Base-by-base conservation (phyloP, 2,888 invertebrate genomes). In the Thera britannica region DNA sequence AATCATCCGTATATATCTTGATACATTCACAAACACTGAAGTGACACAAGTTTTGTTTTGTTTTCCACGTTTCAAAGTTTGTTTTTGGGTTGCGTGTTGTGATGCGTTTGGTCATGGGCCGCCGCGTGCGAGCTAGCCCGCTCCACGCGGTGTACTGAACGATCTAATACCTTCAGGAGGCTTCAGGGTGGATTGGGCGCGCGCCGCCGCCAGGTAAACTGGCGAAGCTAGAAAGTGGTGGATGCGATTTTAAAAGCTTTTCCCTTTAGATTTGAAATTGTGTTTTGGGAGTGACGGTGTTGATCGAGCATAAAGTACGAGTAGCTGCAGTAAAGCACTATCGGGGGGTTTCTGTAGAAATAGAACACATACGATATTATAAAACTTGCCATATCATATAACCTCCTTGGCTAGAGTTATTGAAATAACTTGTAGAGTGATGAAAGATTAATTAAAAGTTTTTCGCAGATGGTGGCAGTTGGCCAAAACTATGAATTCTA, bases 91-190 rank as follows among this genome's bases (percentile, higher is more conserved):
- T 74, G 80, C 83, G 83, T 78, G 77, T 75, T 70, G 72, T 73
- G 78, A 82, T 84, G 79, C 81, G 80, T 81, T 70, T 68, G 61
- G 72, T 72, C 66, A 71, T 75, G 66, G 73, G 51, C 65, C 34
- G 70, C 70, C 74, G 75, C 81, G 78, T 81, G 78, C 75, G 65
- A 65, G 70, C 72, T 71, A 72, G 71, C 76, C 79, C 85, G 83
- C 86, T 82, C 71, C 81, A 79, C 83, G 86, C 86, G 89, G 85
- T 79, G 79, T 83, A 90, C 90, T 87, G 88, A 77, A 73, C 74
- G 44, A 46, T 46, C n/a, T 52, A 34, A 23, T 23, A 23, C 23
- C 34, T 52, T 72, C 51, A 41, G 41, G 5, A 41, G 74, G 81
- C 83, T 83, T 80, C 67, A 73, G 75, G 76, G 71, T 81, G 83